phyloP scores from a whole-genome alignment of 2,113 vertebrate species.

The Spilogale gracilis region DNA sequence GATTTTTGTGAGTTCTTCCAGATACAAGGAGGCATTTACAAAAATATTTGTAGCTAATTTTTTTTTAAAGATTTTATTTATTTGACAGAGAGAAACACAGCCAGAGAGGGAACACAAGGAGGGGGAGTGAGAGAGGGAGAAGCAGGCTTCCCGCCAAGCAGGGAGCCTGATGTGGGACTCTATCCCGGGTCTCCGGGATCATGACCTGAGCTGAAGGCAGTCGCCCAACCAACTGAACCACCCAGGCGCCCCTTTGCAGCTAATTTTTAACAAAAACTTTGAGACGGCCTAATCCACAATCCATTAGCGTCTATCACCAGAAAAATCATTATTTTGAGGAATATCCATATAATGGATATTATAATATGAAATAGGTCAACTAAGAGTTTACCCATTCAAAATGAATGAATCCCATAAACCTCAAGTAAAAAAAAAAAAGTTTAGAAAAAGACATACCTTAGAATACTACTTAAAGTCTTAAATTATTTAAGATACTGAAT shows the following conservation, averaged over 20 bases:
- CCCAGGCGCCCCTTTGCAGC: not conserved
- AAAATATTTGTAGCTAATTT: not conserved
- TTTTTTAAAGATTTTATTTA: not conserved
- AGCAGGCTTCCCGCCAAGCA: no score
- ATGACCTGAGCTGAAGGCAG: no score
- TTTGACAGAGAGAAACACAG: no score
- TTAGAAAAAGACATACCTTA: not conserved
- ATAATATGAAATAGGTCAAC: not conserved
- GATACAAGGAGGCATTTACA: not conserved
- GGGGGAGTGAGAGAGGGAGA: no score
- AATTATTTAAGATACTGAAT: constrained; percentile 10
- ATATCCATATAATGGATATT: not conserved
- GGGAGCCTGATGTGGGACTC: no score
- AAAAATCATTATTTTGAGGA: not conserved
- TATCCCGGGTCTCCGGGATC: no score
- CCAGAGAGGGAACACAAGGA: no score
- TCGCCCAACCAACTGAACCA: no score
- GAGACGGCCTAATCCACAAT: not conserved
- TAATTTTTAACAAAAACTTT: not conserved
- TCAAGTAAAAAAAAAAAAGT: not conserved
- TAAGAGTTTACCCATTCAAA: not conserved
- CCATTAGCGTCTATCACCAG: not conserved
- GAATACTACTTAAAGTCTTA: not conserved
- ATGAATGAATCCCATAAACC: not conserved
- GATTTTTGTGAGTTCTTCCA: not conserved